These are phyloP conservation scores for Drosophila pegasa DNA, from an alignment of 2,888 invertebrate species.

Conservation along the genomic window DNA sequence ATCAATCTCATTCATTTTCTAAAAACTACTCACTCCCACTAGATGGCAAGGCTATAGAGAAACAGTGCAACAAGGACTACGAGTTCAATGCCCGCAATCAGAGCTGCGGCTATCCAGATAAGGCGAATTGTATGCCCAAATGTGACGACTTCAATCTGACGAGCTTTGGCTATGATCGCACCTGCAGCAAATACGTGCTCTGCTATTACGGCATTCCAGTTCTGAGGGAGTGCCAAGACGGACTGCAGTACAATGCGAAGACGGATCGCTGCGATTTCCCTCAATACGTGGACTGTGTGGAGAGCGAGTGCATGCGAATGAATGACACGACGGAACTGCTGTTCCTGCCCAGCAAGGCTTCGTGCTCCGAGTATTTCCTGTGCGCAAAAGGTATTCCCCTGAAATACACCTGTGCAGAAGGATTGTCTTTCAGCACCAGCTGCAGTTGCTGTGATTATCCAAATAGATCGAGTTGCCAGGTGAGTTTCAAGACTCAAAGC, in stretches of 20 bases:
- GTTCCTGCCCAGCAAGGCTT: conserved; percentile 71
- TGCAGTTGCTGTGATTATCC: conserved; percentile 78
- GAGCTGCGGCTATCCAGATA: conserved; percentile 39
- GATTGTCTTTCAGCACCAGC: conserved; percentile 69
- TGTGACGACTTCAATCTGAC: conserved; percentile 45
- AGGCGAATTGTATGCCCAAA: conserved; percentile 51
- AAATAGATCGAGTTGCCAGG: conserved; percentile 69
- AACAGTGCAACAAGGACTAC: conserved; percentile 59
- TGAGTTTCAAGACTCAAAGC: conserved; percentile 31
- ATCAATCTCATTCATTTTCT: no score
- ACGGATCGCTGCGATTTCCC: conserved; percentile 83
- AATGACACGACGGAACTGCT: conserved; percentile 66
- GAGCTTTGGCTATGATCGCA: conserved; percentile 73
- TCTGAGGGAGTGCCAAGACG: conserved; percentile 75
- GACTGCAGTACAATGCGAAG: conserved; percentile 77
- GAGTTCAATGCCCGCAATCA: conserved; percentile 63
- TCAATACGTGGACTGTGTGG: conserved; percentile 80
- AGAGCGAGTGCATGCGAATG: conserved; percentile 73
- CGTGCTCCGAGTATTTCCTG: conserved; percentile 77
- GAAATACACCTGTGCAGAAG: conserved; percentile 61
- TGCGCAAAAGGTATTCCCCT: conserved; percentile 73
- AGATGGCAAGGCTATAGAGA: conserved; percentile 52
- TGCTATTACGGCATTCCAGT: conserved; percentile 75
- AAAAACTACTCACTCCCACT: background rate
- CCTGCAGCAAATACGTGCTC: conserved; percentile 81